Evolutionary conservation across 2,888 invertebrate species (phyloP).

Genomic region (Agonopterix heracliana): DNA sequence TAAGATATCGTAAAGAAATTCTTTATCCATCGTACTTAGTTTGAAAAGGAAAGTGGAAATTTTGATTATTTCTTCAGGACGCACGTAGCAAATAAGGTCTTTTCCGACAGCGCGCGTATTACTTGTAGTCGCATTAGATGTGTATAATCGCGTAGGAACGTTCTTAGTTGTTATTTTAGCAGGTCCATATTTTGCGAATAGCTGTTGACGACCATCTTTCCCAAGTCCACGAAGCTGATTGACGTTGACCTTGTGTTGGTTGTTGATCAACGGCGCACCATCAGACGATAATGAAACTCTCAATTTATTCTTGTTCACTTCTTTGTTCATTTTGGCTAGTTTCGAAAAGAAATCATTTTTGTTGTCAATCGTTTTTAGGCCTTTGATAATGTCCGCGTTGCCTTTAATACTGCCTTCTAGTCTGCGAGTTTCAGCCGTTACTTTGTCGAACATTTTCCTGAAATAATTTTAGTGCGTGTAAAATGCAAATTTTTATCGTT

Average conservation of each 20-base stretch:
- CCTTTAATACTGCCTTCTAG: conserved; percentile 64
- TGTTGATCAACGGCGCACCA: conserved; percentile 60
- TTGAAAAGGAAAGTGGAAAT: conserved; percentile 2
- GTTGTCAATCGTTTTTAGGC: conserved; percentile 67
- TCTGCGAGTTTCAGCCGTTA: conserved; percentile 71
- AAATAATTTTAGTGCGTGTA: conserved; percentile 6
- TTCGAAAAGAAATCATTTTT: conserved; percentile 76
- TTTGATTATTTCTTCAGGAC: too few species aligned
- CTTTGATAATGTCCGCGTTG: conserved; percentile 72
- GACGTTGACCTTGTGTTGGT: conserved; percentile 58
- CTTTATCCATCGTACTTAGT: conserved; percentile 14
- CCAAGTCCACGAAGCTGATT: conserved; percentile 48
- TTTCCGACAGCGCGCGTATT: too few species aligned
- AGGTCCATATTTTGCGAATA: conserved; percentile 51
- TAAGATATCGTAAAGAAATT: conserved; percentile 12
- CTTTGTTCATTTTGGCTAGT: conserved; percentile 70
- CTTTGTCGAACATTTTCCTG: conserved; percentile 77
- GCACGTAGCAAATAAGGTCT: too few species aligned
- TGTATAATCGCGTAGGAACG: conserved; percentile 39
- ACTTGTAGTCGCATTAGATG: conserved; percentile 16
- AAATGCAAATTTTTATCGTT: too few species aligned
- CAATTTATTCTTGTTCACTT: conserved; percentile 66
- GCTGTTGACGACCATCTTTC: conserved; percentile 40
- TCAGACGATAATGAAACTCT: conserved; percentile 66
- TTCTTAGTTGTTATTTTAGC: conserved; percentile 38